Evolutionary conservation across 2,113 vertebrate species (phyloP).

Genomic region (Zapus hudsonius): DNA sequence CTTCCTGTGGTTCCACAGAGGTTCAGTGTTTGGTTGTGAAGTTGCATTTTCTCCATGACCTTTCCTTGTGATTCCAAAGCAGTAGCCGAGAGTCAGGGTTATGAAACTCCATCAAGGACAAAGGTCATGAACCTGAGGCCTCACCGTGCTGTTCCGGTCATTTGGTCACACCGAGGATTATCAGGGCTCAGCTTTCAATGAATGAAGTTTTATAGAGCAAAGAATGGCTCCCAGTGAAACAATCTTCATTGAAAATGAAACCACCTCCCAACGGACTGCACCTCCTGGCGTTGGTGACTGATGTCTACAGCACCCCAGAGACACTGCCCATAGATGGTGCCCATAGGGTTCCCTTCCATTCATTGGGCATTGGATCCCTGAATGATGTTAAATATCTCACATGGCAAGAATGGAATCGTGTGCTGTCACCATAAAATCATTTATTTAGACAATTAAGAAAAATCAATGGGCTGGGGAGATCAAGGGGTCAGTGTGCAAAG

Average conservation of each 20-base stretch:
- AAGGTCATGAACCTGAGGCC: neutral
- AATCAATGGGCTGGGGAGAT: neutral
- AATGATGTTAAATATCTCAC: neutral
- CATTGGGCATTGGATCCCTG: neutral
- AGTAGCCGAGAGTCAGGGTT: slow-evolving; percentile 33
- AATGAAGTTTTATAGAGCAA: neutral
- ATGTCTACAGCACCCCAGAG: neutral
- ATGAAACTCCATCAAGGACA: slow-evolving; percentile 24
- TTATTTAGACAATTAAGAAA: neutral
- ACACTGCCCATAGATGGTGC: neutral
- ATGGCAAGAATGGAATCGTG: neutral
- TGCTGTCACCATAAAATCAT: neutral
- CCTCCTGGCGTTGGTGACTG: neutral
- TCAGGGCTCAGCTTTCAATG: neutral
- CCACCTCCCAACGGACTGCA: neutral
- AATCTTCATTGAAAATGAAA: neutral
- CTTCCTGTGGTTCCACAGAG: neutral
- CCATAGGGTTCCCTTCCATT: neutral
- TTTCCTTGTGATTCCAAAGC: slow-evolving; percentile 36
- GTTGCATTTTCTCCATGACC: slow-evolving; percentile 38
- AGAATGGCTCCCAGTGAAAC: neutral
- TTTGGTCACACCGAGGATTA: neutral
- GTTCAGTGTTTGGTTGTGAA: slow-evolving; percentile 15
- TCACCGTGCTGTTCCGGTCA: neutral
- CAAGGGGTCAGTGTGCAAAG: too few relatives aligned